Percentiles rank a stretch among this genome's conserved stretches.
Evolutionary conservation across 2,113 vertebrate species (phyloP).

Genomic region (Eclectus roratus): DNA sequence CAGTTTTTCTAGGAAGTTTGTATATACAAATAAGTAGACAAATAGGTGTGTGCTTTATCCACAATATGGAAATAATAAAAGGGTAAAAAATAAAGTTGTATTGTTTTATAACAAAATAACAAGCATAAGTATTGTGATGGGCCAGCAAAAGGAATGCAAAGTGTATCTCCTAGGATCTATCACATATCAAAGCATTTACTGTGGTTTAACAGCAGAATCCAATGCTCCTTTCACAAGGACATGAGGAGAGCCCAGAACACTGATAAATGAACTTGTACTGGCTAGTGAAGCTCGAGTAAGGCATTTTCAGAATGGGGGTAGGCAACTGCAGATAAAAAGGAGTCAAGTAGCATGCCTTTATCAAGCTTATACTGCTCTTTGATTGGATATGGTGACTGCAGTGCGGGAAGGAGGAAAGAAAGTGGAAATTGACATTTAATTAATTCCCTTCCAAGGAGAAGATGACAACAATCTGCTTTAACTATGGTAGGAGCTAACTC

Average conservation of each 20-base stretch:
- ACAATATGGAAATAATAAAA: not conserved
- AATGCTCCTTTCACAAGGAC: not conserved
- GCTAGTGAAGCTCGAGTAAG: not conserved
- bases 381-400: not conserved
- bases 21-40: not conserved
- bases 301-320: not conserved
- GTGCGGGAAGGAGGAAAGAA: not conserved
- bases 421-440: not conserved
- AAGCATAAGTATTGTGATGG: not conserved
- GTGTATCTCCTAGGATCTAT: not conserved
- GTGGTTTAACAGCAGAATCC: not conserved
- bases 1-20: not conserved
- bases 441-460: not conserved
- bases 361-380: not conserved
- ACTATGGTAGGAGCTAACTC: not conserved
- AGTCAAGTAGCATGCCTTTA: not conserved
- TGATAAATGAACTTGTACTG: not conserved
- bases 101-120: not conserved
- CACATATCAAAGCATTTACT: not conserved
- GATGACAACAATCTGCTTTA: not conserved
- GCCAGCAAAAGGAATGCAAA: not conserved
- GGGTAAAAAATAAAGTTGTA: not conserved
- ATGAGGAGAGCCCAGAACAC: not conserved
- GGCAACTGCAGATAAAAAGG: not conserved
- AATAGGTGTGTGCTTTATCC: not conserved